A percentile compares a stretch with the other conserved stretches of the same genome.
phyloP scores from a whole-genome alignment of 2,888 invertebrate genomes.

The Copidosoma aretas region DNA sequence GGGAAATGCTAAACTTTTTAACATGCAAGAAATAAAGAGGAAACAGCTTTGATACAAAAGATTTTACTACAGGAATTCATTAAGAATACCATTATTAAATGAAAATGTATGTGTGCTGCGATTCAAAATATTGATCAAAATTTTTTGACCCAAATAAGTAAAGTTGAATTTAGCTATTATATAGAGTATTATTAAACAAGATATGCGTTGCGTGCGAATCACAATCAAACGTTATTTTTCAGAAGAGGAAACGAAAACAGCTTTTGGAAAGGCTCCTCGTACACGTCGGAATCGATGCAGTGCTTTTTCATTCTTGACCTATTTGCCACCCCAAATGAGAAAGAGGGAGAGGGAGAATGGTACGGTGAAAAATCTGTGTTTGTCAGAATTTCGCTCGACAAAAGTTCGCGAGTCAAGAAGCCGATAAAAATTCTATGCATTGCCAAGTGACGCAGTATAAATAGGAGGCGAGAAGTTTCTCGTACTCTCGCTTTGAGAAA shows the following conservation, averaged over 20 bases:
- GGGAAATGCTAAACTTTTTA: no score
- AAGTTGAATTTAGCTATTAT: no score
- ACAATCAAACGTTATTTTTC: slow-evolving; percentile 5
- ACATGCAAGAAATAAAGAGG: no score
- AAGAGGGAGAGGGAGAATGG: neutral
- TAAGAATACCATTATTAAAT: no score
- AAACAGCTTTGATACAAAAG: no score
- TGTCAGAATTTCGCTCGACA: slow-evolving; percentile 37
- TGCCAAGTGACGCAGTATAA: slow-evolving; percentile 40
- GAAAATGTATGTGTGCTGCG: no score
- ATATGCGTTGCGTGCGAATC: neutral
- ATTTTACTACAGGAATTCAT: no score
- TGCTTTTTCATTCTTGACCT: slow-evolving; percentile 27
- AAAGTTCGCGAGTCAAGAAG: slow-evolving; percentile 40
- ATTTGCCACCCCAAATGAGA: slow-evolving; percentile 19
- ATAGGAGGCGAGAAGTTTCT: slow-evolving; percentile 28
- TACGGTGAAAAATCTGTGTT: slow-evolving; percentile 32
- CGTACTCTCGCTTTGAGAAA: slow-evolving; percentile 22
- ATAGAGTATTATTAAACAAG: no score
- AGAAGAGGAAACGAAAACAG: neutral
- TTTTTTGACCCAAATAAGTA: no score
- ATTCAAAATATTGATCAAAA: no score
- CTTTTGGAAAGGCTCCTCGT: neutral
- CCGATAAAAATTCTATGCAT: slow-evolving; percentile 42
- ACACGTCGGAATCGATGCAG: neutral